Conservation (phyloP, 2,888 invertebrate genomes). For the Machimus rusticus region DNA sequence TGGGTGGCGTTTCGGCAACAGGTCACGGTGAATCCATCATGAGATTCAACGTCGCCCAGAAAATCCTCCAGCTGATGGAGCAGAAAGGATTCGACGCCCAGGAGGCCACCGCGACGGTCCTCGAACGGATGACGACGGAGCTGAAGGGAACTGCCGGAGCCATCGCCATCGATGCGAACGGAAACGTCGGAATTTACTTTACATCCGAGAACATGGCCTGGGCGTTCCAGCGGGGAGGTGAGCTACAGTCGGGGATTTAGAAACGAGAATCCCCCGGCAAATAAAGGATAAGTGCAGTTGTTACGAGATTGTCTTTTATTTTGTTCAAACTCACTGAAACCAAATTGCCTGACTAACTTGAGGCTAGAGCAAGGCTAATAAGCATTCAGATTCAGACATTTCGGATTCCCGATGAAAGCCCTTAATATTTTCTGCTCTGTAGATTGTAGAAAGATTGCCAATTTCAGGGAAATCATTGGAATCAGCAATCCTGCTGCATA, state of each 20-base stretch:
- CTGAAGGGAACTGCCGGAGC: conserved; percentile 77
- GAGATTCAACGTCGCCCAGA: conserved; percentile 76
- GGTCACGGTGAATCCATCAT: conserved; percentile 84
- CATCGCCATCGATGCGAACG: conserved; percentile 72
- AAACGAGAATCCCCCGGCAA: conserved; percentile 55
- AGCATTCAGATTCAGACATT: not conserved
- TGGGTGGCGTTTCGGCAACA: conserved; percentile 82
- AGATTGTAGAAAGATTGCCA: not conserved
- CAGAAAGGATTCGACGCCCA: conserved; percentile 66
- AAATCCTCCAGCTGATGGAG: conserved; percentile 73
- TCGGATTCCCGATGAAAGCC: not conserved
- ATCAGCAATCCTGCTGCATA: not conserved
- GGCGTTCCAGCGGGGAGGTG: conserved; percentile 66
- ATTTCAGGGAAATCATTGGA: not conserved
- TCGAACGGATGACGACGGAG: conserved; percentile 72
- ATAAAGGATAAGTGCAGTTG: not conserved
- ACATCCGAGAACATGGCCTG: conserved; percentile 72
- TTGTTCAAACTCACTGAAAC: not conserved
- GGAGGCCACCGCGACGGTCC: conserved; percentile 69
- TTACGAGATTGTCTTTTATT: not conserved
- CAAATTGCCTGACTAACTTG: not conserved
- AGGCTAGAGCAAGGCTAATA: not conserved
- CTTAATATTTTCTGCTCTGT: not conserved
- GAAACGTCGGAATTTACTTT: conserved; percentile 72
- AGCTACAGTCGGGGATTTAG: conserved; percentile 67